Base-by-base conservation (phyloP, 2,888 invertebrate genomes). In the Drepana falcataria region DNA sequence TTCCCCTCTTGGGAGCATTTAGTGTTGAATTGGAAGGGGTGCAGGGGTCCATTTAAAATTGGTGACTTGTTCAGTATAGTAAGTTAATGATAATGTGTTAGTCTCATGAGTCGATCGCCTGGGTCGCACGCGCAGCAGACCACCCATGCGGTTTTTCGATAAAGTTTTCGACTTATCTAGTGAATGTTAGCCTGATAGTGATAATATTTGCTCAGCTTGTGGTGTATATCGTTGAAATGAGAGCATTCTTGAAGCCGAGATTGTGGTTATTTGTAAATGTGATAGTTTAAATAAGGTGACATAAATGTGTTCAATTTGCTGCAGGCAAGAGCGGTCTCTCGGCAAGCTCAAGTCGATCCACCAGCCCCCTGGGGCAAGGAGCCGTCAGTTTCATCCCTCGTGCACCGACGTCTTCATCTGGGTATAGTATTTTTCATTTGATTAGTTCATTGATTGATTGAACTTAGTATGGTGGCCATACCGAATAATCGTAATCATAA, bases 291-390 rank as follows among this genome's bases (percentile, higher is more conserved):
- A n/a, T 21, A 49, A 49, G 35, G 48, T 33, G n/a, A 48, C 40
- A 44, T 44, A 7, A 41, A 35, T 4, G 48, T 7, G 9, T 58
- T 57, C 49, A 47, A 35, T 68, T 65, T 66, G 65, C 78, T 69
- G 55, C 79, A 90, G 90, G 91, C 52, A 91, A 86, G 69, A 86
- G 82, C 63, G 91, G 87, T 47, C 71, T 91, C 54, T 92, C 91
- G 51, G 88, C 93, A 68, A 87, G 94, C 79, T 92, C 93, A 75
- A 93, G 94, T 81, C 83, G 94, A 68, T 91, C 91, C 41, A 91
- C 93, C 68, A 92, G 93, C 81, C 90, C 91, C 66, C 83, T 90
- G 66, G 88, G 91, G 59, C 91, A 91, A 65, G 87, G 89, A 51
- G 81, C 81, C 37, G 79, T 89, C 60, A 91, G 91, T 63, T 89